These are phyloP conservation scores for Centrocercus urophasianus DNA, from an alignment of 2,113 vertebrate species.

Conservation along the genomic window DNA sequence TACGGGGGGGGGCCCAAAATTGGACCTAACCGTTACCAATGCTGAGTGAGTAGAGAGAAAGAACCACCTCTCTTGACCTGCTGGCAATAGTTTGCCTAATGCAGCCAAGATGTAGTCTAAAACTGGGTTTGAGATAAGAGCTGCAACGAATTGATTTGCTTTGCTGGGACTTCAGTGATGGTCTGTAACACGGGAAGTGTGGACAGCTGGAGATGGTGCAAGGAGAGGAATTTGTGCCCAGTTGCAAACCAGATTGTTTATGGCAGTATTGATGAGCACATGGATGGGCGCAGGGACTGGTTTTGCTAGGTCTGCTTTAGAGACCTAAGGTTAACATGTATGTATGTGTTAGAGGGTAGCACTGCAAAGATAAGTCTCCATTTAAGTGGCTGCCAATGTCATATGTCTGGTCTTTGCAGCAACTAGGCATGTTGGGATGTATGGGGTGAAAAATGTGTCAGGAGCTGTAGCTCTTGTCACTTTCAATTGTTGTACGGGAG, in stretches of 20 bases:
- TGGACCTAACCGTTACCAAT: not conserved
- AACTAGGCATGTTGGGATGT: rapidly evolving
- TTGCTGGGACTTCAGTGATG: not conserved
- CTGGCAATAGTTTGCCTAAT: not conserved
- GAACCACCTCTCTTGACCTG: not conserved
- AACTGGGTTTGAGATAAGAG: not conserved
- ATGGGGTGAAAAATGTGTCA: not conserved
- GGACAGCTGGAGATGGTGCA: not conserved
- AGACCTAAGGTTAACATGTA: not conserved
- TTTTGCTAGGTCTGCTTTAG: not conserved
- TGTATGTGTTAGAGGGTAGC: not conserved
- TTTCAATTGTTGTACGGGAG: not conserved
- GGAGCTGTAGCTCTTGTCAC: not conserved
- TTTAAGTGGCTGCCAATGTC: not conserved
- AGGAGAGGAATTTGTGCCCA: not conserved
- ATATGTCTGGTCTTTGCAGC: too few relatives aligned
- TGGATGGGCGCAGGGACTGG: not conserved
- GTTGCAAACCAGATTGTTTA: not conserved
- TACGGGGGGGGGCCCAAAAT: not conserved
- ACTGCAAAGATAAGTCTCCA: not conserved
- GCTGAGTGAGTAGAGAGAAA: not conserved
- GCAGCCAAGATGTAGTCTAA: not conserved
- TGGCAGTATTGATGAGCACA: not conserved
- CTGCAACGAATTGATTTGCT: not conserved
- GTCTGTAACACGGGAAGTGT: not conserved